Conservation (phyloP, 2,113 vertebrate genomes). For the Australoheros scitulus region DNA sequence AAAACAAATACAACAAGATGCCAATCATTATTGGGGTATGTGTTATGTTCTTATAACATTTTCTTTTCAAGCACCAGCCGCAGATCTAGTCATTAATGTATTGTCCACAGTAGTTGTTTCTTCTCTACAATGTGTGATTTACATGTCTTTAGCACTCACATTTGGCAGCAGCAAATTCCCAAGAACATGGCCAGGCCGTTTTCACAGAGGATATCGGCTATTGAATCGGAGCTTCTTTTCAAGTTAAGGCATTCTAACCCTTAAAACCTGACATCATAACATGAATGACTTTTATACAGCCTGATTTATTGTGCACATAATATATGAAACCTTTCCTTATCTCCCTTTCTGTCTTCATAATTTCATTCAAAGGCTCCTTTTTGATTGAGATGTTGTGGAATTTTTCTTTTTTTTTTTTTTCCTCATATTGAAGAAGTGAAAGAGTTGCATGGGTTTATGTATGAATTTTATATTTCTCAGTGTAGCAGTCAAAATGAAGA, state of each 20-base stretch:
- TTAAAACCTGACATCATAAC: background rate
- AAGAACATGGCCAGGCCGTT: background rate
- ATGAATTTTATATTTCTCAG: background rate
- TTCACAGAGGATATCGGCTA: background rate
- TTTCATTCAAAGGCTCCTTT: background rate
- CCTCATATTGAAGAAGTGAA: background rate
- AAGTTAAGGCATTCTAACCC: background rate
- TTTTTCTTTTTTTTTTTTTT: background rate
- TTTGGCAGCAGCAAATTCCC: background rate
- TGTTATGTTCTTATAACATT: background rate
- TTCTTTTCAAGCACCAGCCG: background rate
- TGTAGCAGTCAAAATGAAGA: background rate
- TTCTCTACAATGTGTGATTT: background rate
- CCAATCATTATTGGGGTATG: background rate
- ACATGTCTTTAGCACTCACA: background rate
- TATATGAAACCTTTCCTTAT: background rate
- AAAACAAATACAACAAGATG: background rate
- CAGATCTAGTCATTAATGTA: background rate
- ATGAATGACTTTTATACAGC: background rate
- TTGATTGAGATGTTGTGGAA: background rate
- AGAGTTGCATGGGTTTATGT: background rate
- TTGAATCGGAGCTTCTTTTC: background rate
- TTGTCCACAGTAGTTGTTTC: background rate
- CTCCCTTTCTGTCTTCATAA: slow-evolving; percentile 6
- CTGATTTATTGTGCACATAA: slow-evolving; percentile 1